Percentiles rank a stretch among this genome's conserved stretches.
Conservation (phyloP, 2,797 vertebrate genomes). For the Euthynnus affinis region DNA sequence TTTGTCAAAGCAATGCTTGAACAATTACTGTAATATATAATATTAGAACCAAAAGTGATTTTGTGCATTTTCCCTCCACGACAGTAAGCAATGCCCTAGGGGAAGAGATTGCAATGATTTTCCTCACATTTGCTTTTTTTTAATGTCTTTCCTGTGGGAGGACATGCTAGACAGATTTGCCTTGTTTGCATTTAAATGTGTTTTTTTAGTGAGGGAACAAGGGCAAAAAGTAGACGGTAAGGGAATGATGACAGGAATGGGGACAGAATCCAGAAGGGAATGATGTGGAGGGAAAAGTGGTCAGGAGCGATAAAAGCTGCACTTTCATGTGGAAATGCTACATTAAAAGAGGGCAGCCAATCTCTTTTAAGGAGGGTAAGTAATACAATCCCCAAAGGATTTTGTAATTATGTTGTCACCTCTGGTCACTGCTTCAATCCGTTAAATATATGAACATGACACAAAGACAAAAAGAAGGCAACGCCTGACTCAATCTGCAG, state of each 20-base stretch:
- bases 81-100: slow-evolving; percentile 30
- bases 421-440: slow-evolving; percentile 33
- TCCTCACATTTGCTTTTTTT: slow-evolving; percentile 59
- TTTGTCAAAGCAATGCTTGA: slow-evolving; percentile 36
- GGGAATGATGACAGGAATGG: slow-evolving; percentile 50
- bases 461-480: slow-evolving; percentile 21
- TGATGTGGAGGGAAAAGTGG: slow-evolving; percentile 44
- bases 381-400: slow-evolving; percentile 19
- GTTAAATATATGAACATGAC: slow-evolving; percentile 37
- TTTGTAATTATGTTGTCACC: background rate
- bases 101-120: slow-evolving; percentile 57
- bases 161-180: slow-evolving; percentile 59
- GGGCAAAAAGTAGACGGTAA: slow-evolving; percentile 33
- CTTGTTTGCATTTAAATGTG: slow-evolving; percentile 78
- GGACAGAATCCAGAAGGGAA: slow-evolving; percentile 50
- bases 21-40: slow-evolving; percentile 55
- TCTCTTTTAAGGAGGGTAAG: slow-evolving; percentile 44
- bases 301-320: slow-evolving; percentile 42
- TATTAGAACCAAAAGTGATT: slow-evolving; percentile 45
- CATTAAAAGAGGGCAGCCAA: slow-evolving; percentile 18
- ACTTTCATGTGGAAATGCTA: slow-evolving; percentile 46
- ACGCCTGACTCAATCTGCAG: slow-evolving; percentile 16
- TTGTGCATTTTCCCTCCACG: slow-evolving; percentile 21
- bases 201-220: slow-evolving; percentile 49
- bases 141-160: slow-evolving; percentile 65